Evolutionary conservation across 1,140 invertebrate species (phyloP).

Genomic region (Penaeus vannamei): DNA sequence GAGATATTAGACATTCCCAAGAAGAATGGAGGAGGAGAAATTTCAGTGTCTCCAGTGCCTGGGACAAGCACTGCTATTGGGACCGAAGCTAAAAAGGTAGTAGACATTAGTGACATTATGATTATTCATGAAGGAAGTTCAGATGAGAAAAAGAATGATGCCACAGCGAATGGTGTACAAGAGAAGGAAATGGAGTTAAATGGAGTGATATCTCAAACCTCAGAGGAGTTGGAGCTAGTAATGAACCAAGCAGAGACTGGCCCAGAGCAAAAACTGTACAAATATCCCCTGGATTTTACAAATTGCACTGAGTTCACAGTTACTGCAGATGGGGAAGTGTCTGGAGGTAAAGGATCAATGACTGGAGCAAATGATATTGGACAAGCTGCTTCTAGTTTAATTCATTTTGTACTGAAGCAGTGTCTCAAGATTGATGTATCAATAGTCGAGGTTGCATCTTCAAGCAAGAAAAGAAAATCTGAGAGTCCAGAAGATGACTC

Average conservation of each 20-base stretch:
- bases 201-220: neutral
- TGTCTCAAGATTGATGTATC: conserved; percentile 53
- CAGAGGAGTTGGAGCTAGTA: no score
- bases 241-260: neutral
- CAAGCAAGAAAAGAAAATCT: conserved; percentile 40
- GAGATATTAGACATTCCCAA: neutral
- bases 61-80: no score
- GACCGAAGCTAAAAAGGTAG: no score
- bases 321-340: conserved; percentile 44
- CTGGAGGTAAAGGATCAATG: conserved; percentile 27
- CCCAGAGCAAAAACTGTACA: conserved; percentile 10
- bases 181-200: neutral
- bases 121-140: no score
- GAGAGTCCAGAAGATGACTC: neutral
- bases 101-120: no score
- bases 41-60: neutral
- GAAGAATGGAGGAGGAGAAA: neutral
- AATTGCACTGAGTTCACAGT: conserved; percentile 40
- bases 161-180: no score
- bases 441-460: neutral
- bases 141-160: no score
- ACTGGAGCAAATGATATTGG: conserved; percentile 43
- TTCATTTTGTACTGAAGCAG: conserved; percentile 47
- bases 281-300: conserved; percentile 9
- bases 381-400: conserved; percentile 45